phyloP scores from a whole-genome alignment of 2,888 invertebrate genomes.

The Anticlea derivata region DNA sequence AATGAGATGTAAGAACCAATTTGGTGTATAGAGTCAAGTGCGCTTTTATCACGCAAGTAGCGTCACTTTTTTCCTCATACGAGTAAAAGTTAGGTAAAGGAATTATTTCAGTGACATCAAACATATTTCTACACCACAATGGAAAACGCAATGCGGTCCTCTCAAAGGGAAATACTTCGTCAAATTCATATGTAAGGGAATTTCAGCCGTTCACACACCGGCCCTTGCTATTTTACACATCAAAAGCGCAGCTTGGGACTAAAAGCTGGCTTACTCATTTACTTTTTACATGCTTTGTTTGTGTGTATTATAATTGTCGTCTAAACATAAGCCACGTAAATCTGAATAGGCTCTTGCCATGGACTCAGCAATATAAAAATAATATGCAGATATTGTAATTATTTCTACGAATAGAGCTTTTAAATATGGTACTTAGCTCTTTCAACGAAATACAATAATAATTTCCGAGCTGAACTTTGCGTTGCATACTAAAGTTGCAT shows the following conservation, averaged over 20 bases:
- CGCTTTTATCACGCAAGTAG: no score
- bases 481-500: constrained; percentile 10
- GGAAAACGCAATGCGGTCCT: constrained; percentile 24
- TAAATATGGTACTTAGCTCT: constrained; percentile 7
- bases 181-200: constrained; percentile 35
- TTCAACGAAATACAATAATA: neutral
- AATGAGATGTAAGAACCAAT: no score
- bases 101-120: constrained; percentile 18
- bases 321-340: no score
- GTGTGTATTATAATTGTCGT: no score
- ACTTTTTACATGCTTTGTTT: no score
- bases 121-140: constrained; percentile 25
- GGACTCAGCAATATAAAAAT: neutral
- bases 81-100: neutral
- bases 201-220: constrained; percentile 30
- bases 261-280: neutral
- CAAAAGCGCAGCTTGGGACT: constrained; percentile 27
- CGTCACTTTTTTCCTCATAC: neutral
- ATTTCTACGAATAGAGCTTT: constrained; percentile 2
- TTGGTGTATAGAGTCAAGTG: no score
- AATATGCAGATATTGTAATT: neutral
- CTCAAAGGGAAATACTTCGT: constrained; percentile 39
- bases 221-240: constrained; percentile 33
- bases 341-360: no score
- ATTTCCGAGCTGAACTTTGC: constrained; percentile 12